Evolutionary conservation across 2,113 vertebrate genomes (phyloP), one percentile per base, ranked within the genome.

Genomic region (Progne subis): DNA sequence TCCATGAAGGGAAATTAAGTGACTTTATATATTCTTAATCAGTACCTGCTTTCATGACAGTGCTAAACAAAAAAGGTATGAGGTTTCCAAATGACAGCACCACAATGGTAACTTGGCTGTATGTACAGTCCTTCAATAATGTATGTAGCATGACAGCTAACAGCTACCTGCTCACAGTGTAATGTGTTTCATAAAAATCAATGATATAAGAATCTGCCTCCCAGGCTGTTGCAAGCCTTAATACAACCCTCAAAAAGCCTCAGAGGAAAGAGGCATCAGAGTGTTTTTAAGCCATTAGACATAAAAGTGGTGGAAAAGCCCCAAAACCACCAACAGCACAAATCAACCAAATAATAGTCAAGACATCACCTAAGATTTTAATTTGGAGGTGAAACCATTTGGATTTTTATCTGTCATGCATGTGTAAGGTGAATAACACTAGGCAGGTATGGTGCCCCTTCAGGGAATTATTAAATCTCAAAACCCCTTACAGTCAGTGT

Each of bases 81-180:
- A 79, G 39, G 21, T 82, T 92, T 92, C 65, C 78, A 78, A 82
- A 74, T 25, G 18, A 53, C 44, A 74, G 1, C 0, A 7, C 8
- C n/a, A 23, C 41, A 25, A 23, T 4, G n/a, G 41, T 44, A 75
- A 84, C 64, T 59, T n/a, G 52, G 37, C 37, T 88, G 18, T 18
- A 53, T 13, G 26, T 56, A 41, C 44, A 76, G 47, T 15, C 32
- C 52, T 49, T 15, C 39, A 60, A 10, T 25, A 64, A 75, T 2
- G 11, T 18, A 67, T 0, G 0, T 3, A 41, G 32, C 1, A 3
- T 12, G 17, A 69, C 23, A 50, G 67, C 0, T 7, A 93, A 65
- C 57, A 85, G n/a, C 44, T 64, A 82, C 70, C 41, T 82, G 65
- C 53, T 79, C 50, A 46, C 0, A 0, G 15, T 56, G 18, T 41